Evolutionary conservation across 2,888 invertebrate genomes (phyloP), one percentile per base, ranked within the genome.

Genomic region (Melanostoma scalare): DNA sequence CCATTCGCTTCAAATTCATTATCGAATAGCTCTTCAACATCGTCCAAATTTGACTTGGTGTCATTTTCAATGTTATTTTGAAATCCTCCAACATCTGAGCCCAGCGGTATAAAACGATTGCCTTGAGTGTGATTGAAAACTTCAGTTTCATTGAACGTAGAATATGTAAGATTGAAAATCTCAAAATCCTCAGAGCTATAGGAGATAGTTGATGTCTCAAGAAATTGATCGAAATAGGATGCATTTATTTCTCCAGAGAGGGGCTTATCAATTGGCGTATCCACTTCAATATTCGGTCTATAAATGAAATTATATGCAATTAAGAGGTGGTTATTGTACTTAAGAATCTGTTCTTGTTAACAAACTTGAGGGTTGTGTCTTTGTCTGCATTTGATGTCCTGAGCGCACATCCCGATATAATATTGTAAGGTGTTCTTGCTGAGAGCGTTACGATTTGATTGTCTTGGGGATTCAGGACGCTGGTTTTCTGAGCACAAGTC

Each of bases 371-470:
- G 8, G 81, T 85, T 3, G 56, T 69, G 6, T 82, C 85, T 8
- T 40, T 80, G 10, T 77, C 68, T 6, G 79, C 65, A 42, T 63
- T 80, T 2, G 86, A 85, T 50, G 86, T 85, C 3, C 92, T 92
- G 33, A 93, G 87, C 2, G 92, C 90, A 87, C 94, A 95, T 1
- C 95, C 95, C 0, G 95, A 94, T 67, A 92, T 91, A 48, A 93
- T 93, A 0, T 93, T 93, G 33, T 92, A 92, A 0, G 93, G 93
- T 78, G 92, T 92, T 90, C 93, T 92, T 52, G 94, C 93, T 0
- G 95, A 95, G 35, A 97, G 90, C 71, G 94, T 94, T 30, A 97
- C 94, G 33, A 97, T 93, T 91, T 98, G 98, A 89, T 96, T 95
- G 89, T 95, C 94, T 4, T 93, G 93, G 0, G 92, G 92, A 79